Conservation (phyloP, 2,797 vertebrate species). For the Geotrypetes seraphini region DNA sequence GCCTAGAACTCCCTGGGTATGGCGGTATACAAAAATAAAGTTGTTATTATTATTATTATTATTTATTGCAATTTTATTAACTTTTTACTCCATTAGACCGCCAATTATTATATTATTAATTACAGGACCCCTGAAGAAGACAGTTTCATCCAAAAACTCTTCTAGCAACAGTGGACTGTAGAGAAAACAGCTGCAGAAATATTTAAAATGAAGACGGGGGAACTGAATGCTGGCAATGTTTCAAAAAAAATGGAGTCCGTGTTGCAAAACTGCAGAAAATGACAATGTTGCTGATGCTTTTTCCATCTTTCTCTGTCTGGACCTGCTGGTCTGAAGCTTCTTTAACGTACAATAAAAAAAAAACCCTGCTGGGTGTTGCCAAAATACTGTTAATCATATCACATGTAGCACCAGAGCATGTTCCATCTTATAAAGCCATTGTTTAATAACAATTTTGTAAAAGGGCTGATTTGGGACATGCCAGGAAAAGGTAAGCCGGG, state of each 20-base stretch:
- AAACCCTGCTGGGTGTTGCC: constrained; percentile 22
- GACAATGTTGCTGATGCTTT: constrained; percentile 23
- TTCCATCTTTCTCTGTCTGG: constrained; percentile 30
- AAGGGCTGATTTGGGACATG: constrained; percentile 4
- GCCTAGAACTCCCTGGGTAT: no score
- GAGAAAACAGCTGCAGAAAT: constrained; percentile 34
- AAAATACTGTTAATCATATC: constrained; percentile 32
- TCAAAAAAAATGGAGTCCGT: constrained; percentile 38
- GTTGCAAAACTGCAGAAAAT: constrained; percentile 31
- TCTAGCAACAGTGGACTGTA: constrained; percentile 37
- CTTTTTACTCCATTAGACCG: no score
- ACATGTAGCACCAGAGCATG: constrained; percentile 12
- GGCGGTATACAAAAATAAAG: no score
- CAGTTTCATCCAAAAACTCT: constrained; percentile 28
- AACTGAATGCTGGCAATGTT: constrained; percentile 33
- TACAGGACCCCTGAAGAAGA: no score
- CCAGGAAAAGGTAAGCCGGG: background rate
- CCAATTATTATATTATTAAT: no score
- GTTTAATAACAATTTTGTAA: constrained; percentile 10
- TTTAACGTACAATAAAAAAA: constrained; percentile 33
- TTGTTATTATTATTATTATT: no score
- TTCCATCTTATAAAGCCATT: constrained; percentile 14
- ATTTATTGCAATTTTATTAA: no score
- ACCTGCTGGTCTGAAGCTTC: constrained; percentile 32
- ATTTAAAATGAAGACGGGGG: constrained; percentile 35